phyloP scores from a whole-genome alignment of 2,888 invertebrate genomes.

The Hirtodrosophila duncani region DNA sequence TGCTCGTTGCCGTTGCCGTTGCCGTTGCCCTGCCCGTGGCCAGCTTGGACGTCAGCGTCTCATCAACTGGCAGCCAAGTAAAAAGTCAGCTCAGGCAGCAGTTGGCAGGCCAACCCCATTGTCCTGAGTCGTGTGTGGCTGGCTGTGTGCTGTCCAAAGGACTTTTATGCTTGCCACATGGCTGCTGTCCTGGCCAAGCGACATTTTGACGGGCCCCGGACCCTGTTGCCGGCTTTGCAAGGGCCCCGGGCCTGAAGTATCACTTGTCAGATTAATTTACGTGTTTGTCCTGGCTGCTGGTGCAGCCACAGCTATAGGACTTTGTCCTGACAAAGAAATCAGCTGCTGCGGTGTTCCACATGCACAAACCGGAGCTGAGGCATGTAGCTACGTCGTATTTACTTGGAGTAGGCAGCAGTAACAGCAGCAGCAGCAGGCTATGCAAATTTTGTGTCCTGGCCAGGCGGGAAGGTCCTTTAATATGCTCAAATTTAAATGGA shows the following conservation, averaged over 20 bases:
- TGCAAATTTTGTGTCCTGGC: slow-evolving; percentile 41
- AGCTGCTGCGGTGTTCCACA: slow-evolving; percentile 55
- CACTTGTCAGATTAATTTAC: slow-evolving; percentile 78
- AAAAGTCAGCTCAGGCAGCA: slow-evolving; percentile 54
- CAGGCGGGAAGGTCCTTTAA: slow-evolving; percentile 40
- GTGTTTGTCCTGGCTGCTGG: slow-evolving; percentile 74
- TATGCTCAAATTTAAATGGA: slow-evolving; percentile 60
- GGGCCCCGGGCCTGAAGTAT: slow-evolving; percentile 75
- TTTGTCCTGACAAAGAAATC: slow-evolving; percentile 65
- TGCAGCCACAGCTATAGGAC: slow-evolving; percentile 35
- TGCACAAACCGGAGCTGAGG: slow-evolving; percentile 49
- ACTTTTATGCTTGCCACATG: slow-evolving; percentile 67
- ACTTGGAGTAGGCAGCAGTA: slow-evolving; percentile 39
- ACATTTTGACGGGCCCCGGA: slow-evolving; percentile 58
- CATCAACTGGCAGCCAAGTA: slow-evolving; percentile 58
- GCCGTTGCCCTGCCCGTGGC: slow-evolving; percentile 18
- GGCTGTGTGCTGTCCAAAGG: slow-evolving; percentile 54
- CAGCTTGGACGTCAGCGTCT: slow-evolving; percentile 55
- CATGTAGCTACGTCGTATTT: slow-evolving; percentile 62
- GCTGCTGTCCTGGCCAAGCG: slow-evolving; percentile 64
- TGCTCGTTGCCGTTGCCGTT: slow-evolving; percentile 19
- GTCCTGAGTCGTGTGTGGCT: slow-evolving; percentile 32
- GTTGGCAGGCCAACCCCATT: slow-evolving; percentile 31
- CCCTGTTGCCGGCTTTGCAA: slow-evolving; percentile 14
- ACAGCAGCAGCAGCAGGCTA: slow-evolving; percentile 15